A percentile compares a stretch with the other conserved stretches of the same genome.
These are phyloP conservation scores for Perognathus longimembris DNA, from an alignment of 2,113 vertebrate species.

Conservation along the genomic window DNA sequence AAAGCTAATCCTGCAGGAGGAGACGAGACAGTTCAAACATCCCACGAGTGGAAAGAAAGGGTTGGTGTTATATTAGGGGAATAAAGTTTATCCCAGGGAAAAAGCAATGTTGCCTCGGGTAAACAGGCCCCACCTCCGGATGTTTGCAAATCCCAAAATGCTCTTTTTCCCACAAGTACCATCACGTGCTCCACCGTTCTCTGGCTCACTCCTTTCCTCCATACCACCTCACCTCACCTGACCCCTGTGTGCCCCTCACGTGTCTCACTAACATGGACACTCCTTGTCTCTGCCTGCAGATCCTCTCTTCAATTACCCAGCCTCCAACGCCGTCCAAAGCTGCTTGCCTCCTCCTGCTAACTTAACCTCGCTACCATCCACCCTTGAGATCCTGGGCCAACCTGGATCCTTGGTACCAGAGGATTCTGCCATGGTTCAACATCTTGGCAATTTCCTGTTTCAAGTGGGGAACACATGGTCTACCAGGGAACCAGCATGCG, in stretches of 20 bases:
- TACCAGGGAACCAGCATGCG: neutral
- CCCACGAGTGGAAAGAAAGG: neutral
- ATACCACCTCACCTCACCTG: rapidly evolving
- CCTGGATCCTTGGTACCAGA: neutral
- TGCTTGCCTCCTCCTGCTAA: neutral
- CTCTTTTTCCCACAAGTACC: neutral
- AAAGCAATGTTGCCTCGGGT: neutral
- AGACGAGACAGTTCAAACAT: constrained; percentile 60
- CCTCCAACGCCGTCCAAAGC: neutral
- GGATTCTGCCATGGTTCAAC: neutral
- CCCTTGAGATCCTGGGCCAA: neutral
- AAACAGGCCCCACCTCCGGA: neutral
- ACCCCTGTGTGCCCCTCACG: rapidly evolving
- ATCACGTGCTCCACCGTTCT: too few relatives aligned
- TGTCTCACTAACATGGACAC: too few relatives aligned
- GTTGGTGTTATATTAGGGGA: neutral
- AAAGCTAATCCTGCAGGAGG: constrained; percentile 86
- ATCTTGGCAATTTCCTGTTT: rapidly evolving
- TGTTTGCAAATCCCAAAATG: neutral
- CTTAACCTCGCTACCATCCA: neutral
- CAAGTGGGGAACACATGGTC: neutral
- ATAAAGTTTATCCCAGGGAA: neutral
- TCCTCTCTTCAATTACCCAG: neutral
- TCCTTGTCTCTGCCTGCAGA: neutral
- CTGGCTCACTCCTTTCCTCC: neutral